These are phyloP conservation scores for Dissostichus mawsoni DNA, from an alignment of 2,113 vertebrate species.

Conservation along the genomic window DNA sequence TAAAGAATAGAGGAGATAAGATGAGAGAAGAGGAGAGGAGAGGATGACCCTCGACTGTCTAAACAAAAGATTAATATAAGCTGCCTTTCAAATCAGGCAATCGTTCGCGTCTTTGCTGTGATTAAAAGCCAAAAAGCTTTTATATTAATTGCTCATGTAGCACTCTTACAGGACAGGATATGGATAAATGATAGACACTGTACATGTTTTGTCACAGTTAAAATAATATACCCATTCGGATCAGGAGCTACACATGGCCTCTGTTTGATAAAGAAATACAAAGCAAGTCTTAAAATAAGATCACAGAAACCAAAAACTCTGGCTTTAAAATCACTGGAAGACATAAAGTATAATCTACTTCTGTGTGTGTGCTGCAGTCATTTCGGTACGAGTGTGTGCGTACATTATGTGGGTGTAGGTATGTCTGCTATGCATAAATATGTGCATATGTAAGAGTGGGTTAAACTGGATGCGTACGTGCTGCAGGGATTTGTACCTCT, in stretches of 20 bases:
- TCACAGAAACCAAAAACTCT: constrained; percentile 14
- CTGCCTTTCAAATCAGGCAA: constrained; percentile 68
- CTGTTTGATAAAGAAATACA: constrained; percentile 52
- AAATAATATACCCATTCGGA: constrained; percentile 49
- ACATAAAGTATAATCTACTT: constrained; percentile 14
- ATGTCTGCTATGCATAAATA: constrained; percentile 27
- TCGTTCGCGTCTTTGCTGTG: constrained; percentile 66
- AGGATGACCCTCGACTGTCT: constrained; percentile 42
- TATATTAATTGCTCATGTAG: constrained; percentile 61
- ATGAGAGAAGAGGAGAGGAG: constrained; percentile 1
- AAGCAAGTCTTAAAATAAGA: constrained; percentile 37
- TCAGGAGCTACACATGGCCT: constrained; percentile 35
- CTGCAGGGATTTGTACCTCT: constrained; percentile 20
- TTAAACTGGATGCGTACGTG: constrained; percentile 22
- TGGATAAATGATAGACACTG: constrained; percentile 40
- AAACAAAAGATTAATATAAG: constrained; percentile 72
- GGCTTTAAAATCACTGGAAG: constrained; percentile 13
- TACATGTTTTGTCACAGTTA: constrained; percentile 19
- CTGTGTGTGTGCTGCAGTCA: neutral
- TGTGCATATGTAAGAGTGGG: constrained; percentile 39
- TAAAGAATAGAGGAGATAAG: neutral
- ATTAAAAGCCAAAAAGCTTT: constrained; percentile 64
- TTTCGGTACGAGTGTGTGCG: neutral
- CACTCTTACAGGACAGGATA: constrained; percentile 21
- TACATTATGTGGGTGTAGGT: constrained; percentile 24